Evolutionary conservation across 2,797 vertebrate species (phyloP).

Genomic region (Silurus lanzhouensis): DNA sequence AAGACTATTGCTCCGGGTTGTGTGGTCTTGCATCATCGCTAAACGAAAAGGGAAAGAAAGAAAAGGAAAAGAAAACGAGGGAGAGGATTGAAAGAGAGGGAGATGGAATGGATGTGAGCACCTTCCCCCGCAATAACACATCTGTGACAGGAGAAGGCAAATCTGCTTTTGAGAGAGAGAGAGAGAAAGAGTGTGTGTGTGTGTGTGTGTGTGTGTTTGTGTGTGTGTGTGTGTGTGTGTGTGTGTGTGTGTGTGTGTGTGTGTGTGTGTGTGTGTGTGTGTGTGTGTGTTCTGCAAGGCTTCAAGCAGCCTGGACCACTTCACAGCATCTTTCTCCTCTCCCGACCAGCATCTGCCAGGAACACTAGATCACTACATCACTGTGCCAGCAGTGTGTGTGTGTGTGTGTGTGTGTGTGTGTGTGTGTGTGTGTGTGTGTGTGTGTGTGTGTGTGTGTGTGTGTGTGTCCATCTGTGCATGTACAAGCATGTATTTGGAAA

Average conservation of each 20-base stretch:
- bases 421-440: conserved; percentile 37
- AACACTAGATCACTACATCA: conserved; percentile 33
- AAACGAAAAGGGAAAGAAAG: conserved; percentile 66
- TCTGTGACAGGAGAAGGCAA: conserved; percentile 48
- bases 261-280: conserved; percentile 10
- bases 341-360: conserved; percentile 35
- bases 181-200: not conserved
- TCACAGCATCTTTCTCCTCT: conserved; percentile 35
- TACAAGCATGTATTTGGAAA: conserved; percentile 56
- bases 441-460: conserved; percentile 22
- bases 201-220: not conserved
- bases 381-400: conserved; percentile 40
- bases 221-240: not conserved
- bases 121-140: conserved; percentile 52
- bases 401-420: conserved; percentile 26
- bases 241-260: conserved; percentile 3
- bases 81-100: conserved; percentile 66
- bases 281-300: conserved; percentile 30
- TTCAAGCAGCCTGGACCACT: conserved; percentile 54
- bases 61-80: conserved; percentile 61
- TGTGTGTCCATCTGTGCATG: conserved; percentile 20
- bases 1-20: conserved; percentile 75
- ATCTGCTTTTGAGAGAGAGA: conserved; percentile 52
- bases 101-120: conserved; percentile 56
- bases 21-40: conserved; percentile 77